These are phyloP conservation scores for Ceraclea dissimilis DNA, from an alignment of 2,888 invertebrate genomes.

Conservation along the genomic window DNA sequence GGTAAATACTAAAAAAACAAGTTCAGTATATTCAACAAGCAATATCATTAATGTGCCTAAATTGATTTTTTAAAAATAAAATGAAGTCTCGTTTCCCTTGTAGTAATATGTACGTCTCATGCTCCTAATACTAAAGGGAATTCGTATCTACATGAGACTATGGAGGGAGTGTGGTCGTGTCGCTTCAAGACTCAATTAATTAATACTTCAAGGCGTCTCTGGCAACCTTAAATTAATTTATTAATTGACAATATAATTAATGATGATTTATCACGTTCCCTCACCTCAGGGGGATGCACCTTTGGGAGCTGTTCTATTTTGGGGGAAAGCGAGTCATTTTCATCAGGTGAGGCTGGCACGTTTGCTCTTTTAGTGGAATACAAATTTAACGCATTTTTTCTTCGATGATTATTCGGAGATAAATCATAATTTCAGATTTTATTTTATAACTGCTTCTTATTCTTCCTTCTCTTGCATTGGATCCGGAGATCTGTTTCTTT, in stretches of 20 bases:
- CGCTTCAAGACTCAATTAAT: conserved; percentile 22
- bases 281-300: not conserved
- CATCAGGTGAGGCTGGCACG: conserved; percentile 10
- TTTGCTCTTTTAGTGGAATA: conserved; percentile 11
- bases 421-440: too few relatives aligned
- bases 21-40: too few relatives aligned
- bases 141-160: not conserved
- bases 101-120: too few relatives aligned
- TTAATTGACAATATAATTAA: conserved; percentile 27
- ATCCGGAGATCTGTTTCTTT: too few relatives aligned
- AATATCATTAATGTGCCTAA: too few relatives aligned
- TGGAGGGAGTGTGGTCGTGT: not conserved
- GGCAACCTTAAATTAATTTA: conserved; percentile 23
- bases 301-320: not conserved
- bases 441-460: too few relatives aligned
- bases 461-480: too few relatives aligned
- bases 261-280: conserved; percentile 24
- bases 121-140: not conserved
- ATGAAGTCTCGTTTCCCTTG: too few relatives aligned
- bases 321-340: conserved; percentile 5
- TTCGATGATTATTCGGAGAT: too few relatives aligned
- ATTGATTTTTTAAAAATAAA: too few relatives aligned
- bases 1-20: too few relatives aligned
- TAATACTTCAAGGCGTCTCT: conserved; percentile 18
- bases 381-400: too few relatives aligned